These are phyloP conservation scores for Brotula barbata DNA, from an alignment of 2,797 vertebrate species.

Conservation along the genomic window DNA sequence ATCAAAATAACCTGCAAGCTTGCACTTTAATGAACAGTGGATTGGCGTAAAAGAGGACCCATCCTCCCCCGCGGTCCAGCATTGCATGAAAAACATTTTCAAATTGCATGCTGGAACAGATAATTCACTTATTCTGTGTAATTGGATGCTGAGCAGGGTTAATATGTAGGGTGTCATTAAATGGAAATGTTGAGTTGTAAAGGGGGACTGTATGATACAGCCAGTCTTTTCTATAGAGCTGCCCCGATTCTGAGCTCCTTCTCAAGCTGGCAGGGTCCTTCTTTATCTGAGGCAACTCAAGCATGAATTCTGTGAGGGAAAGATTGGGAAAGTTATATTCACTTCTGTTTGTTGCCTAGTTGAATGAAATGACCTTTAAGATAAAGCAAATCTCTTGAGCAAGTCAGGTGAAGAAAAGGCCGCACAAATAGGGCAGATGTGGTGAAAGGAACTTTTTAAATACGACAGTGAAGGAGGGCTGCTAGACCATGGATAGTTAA, in stretches of 20 bases:
- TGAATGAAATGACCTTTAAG: slow-evolving; percentile 98
- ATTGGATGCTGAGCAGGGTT: slow-evolving; percentile 99
- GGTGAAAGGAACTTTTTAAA: slow-evolving; percentile 81
- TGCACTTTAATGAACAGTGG: slow-evolving; percentile 89
- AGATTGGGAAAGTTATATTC: slow-evolving; percentile 99
- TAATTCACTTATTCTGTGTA: slow-evolving; percentile 99
- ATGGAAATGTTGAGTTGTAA: slow-evolving; percentile 99
- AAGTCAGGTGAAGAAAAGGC: slow-evolving; percentile 93
- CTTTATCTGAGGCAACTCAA: slow-evolving; percentile 97
- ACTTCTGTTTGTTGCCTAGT: slow-evolving; percentile 90
- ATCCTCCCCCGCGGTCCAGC: slow-evolving; percentile 50
- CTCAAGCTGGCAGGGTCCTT: slow-evolving; percentile 82
- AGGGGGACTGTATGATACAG: slow-evolving; percentile 96
- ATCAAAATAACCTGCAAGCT: slow-evolving; percentile 91
- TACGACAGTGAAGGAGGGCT: slow-evolving; percentile 62
- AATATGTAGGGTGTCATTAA: slow-evolving; percentile 99
- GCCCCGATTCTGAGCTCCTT: slow-evolving; percentile 90
- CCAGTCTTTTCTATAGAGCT: slow-evolving; percentile 94
- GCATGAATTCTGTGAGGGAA: slow-evolving; percentile 97
- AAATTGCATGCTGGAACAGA: slow-evolving; percentile 96
- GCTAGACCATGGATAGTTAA: slow-evolving; percentile 64
- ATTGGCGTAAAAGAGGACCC: slow-evolving; percentile 89
- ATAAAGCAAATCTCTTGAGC: slow-evolving; percentile 94
- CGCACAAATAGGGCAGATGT: slow-evolving; percentile 87
- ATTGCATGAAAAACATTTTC: slow-evolving; percentile 96